phyloP scores from a whole-genome alignment of 2,113 vertebrate species.

The Lipotes vexillifer region DNA sequence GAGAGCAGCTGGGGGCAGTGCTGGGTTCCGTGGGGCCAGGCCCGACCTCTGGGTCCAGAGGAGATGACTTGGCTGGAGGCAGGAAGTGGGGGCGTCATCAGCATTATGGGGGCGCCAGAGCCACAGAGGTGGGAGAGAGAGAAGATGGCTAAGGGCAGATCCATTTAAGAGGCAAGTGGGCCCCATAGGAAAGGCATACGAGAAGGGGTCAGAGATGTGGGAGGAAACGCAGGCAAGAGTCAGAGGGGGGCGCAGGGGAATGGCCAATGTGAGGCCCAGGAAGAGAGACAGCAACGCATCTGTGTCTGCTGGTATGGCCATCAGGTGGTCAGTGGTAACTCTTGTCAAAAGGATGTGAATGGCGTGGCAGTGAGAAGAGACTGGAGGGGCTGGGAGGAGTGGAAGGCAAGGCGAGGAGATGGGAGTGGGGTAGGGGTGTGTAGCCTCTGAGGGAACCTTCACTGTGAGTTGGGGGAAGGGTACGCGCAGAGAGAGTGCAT shows the following conservation, averaged over 20 bases:
- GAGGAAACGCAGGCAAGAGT: background rate
- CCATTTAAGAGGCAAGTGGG: background rate
- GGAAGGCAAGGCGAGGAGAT: background rate
- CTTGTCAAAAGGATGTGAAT: background rate
- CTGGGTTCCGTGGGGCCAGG: background rate
- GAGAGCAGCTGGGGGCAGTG: background rate
- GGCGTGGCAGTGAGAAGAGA: background rate
- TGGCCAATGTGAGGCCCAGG: background rate
- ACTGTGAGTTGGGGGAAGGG: background rate
- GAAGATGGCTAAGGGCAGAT: background rate
- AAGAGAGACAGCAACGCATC: background rate
- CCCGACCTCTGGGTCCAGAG: background rate
- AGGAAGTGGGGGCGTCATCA: rapidly evolving
- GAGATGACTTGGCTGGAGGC: background rate
- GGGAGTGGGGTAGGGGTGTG: background rate
- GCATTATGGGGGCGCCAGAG: background rate
- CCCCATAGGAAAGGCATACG: background rate
- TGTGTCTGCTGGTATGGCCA: background rate
- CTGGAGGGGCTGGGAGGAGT: background rate
- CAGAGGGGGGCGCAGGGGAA: background rate
- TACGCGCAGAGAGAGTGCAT: background rate
- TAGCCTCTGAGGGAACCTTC: background rate
- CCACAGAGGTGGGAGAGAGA: background rate
- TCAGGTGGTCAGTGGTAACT: background rate
- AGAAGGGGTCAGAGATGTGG: background rate